These are phyloP conservation scores for Chrysolina haemoptera DNA, from an alignment of 2,888 invertebrate species.

Conservation along the genomic window DNA sequence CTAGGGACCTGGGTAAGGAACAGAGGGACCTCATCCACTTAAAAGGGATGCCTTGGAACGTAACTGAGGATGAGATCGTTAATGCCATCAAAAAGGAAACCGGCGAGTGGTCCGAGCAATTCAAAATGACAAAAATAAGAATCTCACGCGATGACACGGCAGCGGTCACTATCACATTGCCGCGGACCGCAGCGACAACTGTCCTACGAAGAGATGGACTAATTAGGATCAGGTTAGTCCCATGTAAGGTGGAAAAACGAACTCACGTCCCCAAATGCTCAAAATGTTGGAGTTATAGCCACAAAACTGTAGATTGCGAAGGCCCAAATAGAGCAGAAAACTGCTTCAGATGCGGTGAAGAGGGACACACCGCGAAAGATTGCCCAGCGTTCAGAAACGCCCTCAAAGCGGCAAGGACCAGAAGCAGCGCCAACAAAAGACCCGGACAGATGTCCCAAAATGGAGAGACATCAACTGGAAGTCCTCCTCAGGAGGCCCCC, in stretches of 20 bases:
- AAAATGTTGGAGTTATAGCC: background rate
- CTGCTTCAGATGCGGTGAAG: slow-evolving; percentile 12
- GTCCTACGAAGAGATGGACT: background rate
- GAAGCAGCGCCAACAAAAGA: background rate
- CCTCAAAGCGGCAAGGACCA: background rate
- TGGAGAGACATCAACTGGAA: background rate
- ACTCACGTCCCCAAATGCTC: background rate
- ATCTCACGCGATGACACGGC: background rate
- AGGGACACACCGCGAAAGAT: slow-evolving; percentile 5
- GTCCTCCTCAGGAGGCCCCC: background rate
- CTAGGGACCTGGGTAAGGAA: background rate
- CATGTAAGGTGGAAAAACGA: background rate
- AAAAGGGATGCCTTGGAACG: background rate
- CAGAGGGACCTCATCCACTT: background rate
- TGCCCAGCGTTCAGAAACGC: slow-evolving; percentile 17
- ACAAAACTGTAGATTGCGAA: background rate
- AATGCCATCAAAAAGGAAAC: background rate
- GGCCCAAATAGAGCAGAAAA: slow-evolving; percentile 13
- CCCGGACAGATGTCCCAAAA: background rate
- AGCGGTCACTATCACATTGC: background rate
- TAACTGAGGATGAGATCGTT: background rate
- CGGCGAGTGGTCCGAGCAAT: background rate
- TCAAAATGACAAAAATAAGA: background rate
- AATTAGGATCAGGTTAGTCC: background rate
- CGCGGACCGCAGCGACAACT: background rate